Evolutionary conservation across 2,888 invertebrate species (phyloP).

Genomic region (Copidosoma aretas): DNA sequence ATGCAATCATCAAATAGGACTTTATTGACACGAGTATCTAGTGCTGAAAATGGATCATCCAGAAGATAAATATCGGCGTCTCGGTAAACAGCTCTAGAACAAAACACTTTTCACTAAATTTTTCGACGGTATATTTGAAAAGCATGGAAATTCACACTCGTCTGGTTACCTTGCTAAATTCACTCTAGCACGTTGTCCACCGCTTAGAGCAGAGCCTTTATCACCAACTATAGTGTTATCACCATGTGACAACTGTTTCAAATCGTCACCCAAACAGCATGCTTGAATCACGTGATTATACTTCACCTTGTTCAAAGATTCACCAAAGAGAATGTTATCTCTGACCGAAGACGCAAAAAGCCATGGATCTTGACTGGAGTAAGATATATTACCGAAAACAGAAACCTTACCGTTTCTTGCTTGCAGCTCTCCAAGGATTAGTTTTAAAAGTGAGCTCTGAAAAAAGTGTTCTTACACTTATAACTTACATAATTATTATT

Average conservation of each 20-base stretch:
- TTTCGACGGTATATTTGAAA: neutral
- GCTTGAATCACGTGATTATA: conserved; percentile 67
- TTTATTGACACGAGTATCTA: conserved; percentile 78
- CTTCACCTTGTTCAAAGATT: conserved; percentile 66
- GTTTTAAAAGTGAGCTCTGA: conserved; percentile 69
- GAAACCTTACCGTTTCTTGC: conserved; percentile 68
- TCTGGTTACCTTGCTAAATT: conserved; percentile 64
- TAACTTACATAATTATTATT: neutral
- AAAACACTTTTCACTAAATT: neutral
- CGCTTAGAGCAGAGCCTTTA: conserved; percentile 77
- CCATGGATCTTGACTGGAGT: conserved; percentile 84
- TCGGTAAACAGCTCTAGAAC: conserved; percentile 66
- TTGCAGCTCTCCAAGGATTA: conserved; percentile 76
- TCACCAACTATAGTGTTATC: conserved; percentile 81
- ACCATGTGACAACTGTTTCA: conserved; percentile 73
- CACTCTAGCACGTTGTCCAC: conserved; percentile 80
- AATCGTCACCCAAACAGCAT: conserved; percentile 72
- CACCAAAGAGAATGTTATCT: conserved; percentile 82
- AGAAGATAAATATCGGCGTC: conserved; percentile 78
- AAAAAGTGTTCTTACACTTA: neutral
- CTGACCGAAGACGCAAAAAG: conserved; percentile 73
- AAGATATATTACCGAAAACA: conserved; percentile 71
- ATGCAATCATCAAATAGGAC: conserved; percentile 79
- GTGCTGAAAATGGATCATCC: conserved; percentile 82
- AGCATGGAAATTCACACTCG: neutral